phyloP scores from a whole-genome alignment of 1,140 invertebrate species.

The Polyergus mexicanus region DNA sequence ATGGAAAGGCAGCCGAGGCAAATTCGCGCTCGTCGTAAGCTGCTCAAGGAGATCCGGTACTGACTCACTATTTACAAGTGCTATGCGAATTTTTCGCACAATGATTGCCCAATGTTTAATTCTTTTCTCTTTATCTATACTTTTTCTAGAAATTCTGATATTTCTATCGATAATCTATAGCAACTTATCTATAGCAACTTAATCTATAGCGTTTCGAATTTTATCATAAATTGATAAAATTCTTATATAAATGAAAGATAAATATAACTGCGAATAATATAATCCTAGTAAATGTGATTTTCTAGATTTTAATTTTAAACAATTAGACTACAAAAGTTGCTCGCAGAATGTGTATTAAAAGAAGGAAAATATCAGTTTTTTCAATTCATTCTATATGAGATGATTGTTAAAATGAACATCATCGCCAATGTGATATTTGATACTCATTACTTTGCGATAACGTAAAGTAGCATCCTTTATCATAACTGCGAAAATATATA shows the following conservation, averaged over 20 bases:
- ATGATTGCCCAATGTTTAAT: constrained; percentile 57
- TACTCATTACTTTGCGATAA: constrained; percentile 13
- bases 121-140: constrained; percentile 20
- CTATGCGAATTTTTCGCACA: constrained; percentile 75
- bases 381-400: neutral
- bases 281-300: neutral
- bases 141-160: constrained; percentile 22
- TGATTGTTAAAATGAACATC: neutral
- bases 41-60: constrained; percentile 80
- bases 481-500: neutral
- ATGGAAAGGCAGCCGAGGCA: constrained; percentile 63
- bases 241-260: neutral
- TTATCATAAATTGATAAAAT: neutral
- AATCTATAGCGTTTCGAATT: neutral
- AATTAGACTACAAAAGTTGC: neutral
- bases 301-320: neutral
- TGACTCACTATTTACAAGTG: constrained; percentile 73
- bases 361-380: neutral
- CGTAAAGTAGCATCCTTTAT: constrained; percentile 6
- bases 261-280: neutral
- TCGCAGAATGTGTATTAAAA: neutral
- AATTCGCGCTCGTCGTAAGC: constrained; percentile 73
- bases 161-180: neutral
- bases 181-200: neutral
- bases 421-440: neutral